phyloP scores from a whole-genome alignment of 2,113 vertebrate species.

The Lophura nycthemera region DNA sequence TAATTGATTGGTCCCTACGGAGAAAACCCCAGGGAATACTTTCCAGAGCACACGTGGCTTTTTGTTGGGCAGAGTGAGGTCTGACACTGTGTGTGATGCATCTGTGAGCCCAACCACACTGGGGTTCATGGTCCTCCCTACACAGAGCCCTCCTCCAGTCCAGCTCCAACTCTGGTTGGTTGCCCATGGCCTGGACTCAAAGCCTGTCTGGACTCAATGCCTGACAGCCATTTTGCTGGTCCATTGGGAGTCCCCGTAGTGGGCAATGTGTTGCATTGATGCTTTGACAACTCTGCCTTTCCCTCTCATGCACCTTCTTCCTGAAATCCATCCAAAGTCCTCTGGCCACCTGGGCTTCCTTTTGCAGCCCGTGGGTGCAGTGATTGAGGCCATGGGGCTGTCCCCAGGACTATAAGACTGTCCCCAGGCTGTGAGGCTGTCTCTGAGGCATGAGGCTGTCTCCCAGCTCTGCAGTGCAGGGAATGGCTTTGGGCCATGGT shows the following conservation, averaged over 20 bases:
- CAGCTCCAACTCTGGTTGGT: not conserved
- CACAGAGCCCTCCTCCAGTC: not conserved
- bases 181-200: not conserved
- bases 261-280: not conserved
- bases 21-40: not conserved
- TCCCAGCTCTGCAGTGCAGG: not conserved
- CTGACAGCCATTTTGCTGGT: not conserved
- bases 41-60: not conserved
- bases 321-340: not conserved
- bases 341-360: not conserved
- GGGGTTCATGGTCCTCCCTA: not conserved
- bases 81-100: not conserved
- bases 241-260: not conserved
- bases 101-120: not conserved
- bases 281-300: not conserved
- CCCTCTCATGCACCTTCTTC: not conserved
- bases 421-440: not conserved
- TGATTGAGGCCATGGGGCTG: not conserved
- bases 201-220: not conserved
- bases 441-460: not conserved
- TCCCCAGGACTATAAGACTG: not conserved
- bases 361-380: not conserved
- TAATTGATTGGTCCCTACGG: not conserved
- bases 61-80: not conserved
- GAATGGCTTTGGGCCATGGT: not conserved